A percentile compares a stretch with the other conserved stretches of the same genome.
Evolutionary conservation across 2,888 invertebrate species (phyloP).

Genomic region (Theodoxus fluviatilis): DNA sequence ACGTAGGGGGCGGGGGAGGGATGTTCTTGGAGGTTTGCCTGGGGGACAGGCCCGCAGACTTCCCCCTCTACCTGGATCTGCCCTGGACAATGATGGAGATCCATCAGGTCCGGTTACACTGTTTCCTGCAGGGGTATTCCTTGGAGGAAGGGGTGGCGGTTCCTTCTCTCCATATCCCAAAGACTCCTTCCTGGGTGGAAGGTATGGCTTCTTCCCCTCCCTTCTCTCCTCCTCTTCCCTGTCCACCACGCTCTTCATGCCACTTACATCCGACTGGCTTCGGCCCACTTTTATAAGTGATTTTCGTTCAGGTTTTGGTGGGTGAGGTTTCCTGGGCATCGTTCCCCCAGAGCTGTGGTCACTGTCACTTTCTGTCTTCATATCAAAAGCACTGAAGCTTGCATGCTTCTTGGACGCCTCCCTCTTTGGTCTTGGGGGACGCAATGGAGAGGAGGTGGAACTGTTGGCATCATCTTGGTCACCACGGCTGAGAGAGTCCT

Average conservation of each 20-base stretch:
- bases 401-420: constrained; percentile 34
- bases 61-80: not conserved
- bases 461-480: constrained; percentile 1
- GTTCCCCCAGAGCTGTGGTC: constrained; percentile 40
- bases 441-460: constrained; percentile 35
- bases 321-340: constrained; percentile 38
- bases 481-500: not conserved
- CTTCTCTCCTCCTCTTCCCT: constrained; percentile 26
- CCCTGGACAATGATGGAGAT: not conserved
- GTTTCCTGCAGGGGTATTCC: constrained; percentile 27
- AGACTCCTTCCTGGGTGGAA: constrained; percentile 34
- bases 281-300: constrained; percentile 43
- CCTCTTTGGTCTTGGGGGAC: constrained; percentile 49
- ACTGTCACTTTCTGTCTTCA: constrained; percentile 34
- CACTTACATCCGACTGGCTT: constrained; percentile 52
- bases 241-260: constrained; percentile 40
- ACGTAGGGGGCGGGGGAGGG: too few relatives aligned
- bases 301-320: constrained; percentile 54
- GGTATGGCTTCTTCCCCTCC: constrained; percentile 28
- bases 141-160: constrained; percentile 36
- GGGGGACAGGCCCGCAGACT: not conserved
- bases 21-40: constrained; percentile 11
- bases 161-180: constrained; percentile 14
- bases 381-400: constrained; percentile 22
- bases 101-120: not conserved